Evolutionary conservation across 2,888 invertebrate species (phyloP), one percentile per base, ranked within the genome.

Genomic region (Dasypogon diadema): DNA sequence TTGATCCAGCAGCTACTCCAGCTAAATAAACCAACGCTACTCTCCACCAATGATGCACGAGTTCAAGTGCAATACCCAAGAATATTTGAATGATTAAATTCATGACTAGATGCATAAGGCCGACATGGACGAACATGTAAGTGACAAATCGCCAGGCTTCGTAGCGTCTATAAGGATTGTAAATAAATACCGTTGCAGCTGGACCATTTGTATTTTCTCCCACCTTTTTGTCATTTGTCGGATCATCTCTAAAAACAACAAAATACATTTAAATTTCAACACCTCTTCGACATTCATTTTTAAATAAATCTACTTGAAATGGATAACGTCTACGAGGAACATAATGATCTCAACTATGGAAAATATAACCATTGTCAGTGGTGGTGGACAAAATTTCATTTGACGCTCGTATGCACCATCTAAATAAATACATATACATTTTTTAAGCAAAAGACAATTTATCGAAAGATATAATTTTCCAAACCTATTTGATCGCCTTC

Each of bases 101-200:
- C 82, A 96, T 95, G 78, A 95, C 87, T 42, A 99, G 88, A 85
- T 99, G 99, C 82, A 94, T 90, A 60, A 92, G 90, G 68, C 97
- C 97, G 78, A 96, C 93, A 86, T 98, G 98, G 22, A 98, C 95
- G 84, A 98, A 92, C 96, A 98, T 98, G 84, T 99, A 99, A 0
- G 95, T 93, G 60, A 97, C 81, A 84, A 92, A 99, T 81, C 99
- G 89, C 99, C 99, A 99, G 0, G 92, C 92, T 87, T 99, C 94
- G 74, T 92, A 89, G 77, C 98, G 89, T 82, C 91, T 91, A 77
- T 91, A 89, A 0, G 98, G 98, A 87, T 95, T 92, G 86, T 97
- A 98, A 79, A 98, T 95, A 80, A 97, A 92, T 2, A 92, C 85
- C 72, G 91, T 91, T 6, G 95, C 92, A 37, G 93, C 90, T 0